These are phyloP conservation scores for Eumacrocentrus americanus DNA, from an alignment of 2,888 invertebrate genomes.

Conservation along the genomic window DNA sequence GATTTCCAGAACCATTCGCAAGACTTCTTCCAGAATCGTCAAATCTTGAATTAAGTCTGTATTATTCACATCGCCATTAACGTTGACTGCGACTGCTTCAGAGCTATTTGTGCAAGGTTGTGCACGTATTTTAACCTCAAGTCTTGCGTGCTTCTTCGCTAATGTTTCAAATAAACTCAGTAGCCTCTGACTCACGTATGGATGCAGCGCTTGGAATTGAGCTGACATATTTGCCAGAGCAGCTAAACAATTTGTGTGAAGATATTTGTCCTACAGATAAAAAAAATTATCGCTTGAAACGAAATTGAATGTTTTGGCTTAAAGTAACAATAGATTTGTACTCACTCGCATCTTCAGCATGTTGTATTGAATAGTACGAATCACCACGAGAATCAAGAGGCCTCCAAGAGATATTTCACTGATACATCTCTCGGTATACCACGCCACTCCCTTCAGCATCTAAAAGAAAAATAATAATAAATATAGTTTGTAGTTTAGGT, in stretches of 20 bases:
- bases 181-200: constrained; percentile 93
- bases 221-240: constrained; percentile 98
- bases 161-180: constrained; percentile 90
- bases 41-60: constrained; percentile 75
- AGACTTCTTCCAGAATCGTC: constrained; percentile 91
- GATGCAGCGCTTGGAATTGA: constrained; percentile 89
- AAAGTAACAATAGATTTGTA: constrained; percentile 24
- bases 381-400: constrained; percentile 90
- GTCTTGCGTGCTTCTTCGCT: constrained; percentile 80
- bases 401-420: constrained; percentile 95
- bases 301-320: not conserved
- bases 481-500: no score
- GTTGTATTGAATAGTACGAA: constrained; percentile 96
- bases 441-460: constrained; percentile 85
- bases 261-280: constrained; percentile 80
- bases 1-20: constrained; percentile 96
- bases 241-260: constrained; percentile 98
- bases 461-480: constrained; percentile 60
- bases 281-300: not conserved
- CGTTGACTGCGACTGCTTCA: constrained; percentile 39
- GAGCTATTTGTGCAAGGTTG: constrained; percentile 41
- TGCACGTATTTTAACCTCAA: constrained; percentile 62
- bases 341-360: constrained; percentile 88
- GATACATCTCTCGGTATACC: constrained; percentile 93
- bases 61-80: constrained; percentile 42